Percentiles rank a stretch among this genome's conserved stretches.
Evolutionary conservation across 2,888 invertebrate genomes (phyloP).

Genomic region (Eristalinus sepulchralis): DNA sequence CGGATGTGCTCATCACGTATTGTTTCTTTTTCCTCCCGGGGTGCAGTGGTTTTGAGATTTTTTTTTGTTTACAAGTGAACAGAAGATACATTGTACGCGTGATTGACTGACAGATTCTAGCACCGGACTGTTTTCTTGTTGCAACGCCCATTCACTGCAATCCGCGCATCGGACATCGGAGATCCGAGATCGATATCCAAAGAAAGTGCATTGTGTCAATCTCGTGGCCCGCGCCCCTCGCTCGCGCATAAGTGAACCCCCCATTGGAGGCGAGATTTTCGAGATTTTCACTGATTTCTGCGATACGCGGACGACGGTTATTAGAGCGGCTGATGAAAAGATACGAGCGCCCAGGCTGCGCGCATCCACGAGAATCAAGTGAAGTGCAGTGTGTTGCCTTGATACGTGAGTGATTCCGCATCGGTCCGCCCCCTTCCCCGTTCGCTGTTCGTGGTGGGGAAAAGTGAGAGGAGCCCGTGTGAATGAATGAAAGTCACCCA

Average conservation of each 20-base stretch:
- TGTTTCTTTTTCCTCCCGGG: not conserved
- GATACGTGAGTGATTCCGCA: not conserved
- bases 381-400: conserved; percentile 1
- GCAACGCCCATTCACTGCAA: conserved; percentile 10
- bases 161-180: not conserved
- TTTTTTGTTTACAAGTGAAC: conserved; percentile 54
- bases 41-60: not conserved
- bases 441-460: not conserved
- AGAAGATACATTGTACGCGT: conserved; percentile 10
- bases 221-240: not conserved
- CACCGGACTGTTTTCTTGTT: not conserved
- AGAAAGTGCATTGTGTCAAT: conserved; percentile 69
- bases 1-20: conserved; percentile 47
- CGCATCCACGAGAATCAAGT: conserved; percentile 48
- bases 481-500: conserved; percentile 58
- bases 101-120: conserved; percentile 28
- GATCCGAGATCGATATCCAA: conserved; percentile 12
- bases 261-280: conserved; percentile 24
- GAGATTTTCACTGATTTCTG: conserved; percentile 43
- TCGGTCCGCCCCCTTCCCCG: not conserved
- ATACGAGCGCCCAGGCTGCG: conserved; percentile 41
- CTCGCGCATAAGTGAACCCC: conserved; percentile 25
- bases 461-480: conserved; percentile 22
- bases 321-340: conserved; percentile 66
- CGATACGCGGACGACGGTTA: conserved; percentile 49